phyloP scores from a whole-genome alignment of 2,113 vertebrate species.

The Crotalus viridis region DNA sequence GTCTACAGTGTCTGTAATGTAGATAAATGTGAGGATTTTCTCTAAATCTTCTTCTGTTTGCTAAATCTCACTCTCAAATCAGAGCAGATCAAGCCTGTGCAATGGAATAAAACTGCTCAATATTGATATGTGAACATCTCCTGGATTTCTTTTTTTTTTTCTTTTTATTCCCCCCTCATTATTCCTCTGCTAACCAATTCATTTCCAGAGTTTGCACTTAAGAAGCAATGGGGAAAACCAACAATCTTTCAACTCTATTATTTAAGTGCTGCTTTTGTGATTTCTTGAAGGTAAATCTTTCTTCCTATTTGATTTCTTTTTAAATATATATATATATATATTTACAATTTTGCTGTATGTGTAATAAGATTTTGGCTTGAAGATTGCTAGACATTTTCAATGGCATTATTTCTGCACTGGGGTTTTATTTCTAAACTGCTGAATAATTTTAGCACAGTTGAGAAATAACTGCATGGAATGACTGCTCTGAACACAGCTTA shows the following conservation, averaged over 20 bases:
- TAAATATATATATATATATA: neutral
- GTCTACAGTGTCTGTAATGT: slow-evolving; percentile 99
- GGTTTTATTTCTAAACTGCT: slow-evolving; percentile 77
- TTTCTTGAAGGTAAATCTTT: slow-evolving; percentile 97
- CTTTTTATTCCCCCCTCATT: slow-evolving; percentile 68
- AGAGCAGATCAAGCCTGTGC: slow-evolving; percentile 94
- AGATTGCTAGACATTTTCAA: slow-evolving; percentile 66
- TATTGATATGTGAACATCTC: slow-evolving; percentile 99
- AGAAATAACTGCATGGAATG: slow-evolving; percentile 70
- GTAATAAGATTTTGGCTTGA: slow-evolving; percentile 67
- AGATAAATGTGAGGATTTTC: slow-evolving; percentile 99
- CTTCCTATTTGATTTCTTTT: slow-evolving; percentile 75
- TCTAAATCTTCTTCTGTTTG: slow-evolving; percentile 99
- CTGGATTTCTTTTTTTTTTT: slow-evolving; percentile 89
- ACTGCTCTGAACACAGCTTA: slow-evolving; percentile 64
- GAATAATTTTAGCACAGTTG: slow-evolving; percentile 72
- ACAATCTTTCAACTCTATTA: slow-evolving; percentile 87
- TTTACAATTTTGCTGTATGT: slow-evolving; percentile 60
- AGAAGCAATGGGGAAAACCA: slow-evolving; percentile 95
- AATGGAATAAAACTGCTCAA: slow-evolving; percentile 98
- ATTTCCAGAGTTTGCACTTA: slow-evolving; percentile 93
- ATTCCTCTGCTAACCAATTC: slow-evolving; percentile 97
- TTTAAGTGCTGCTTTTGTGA: slow-evolving; percentile 97
- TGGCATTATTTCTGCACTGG: slow-evolving; percentile 69
- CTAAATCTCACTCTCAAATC: slow-evolving; percentile 98